These are phyloP conservation scores for Brenthis hecate DNA, from an alignment of 2,888 invertebrate species.

Conservation along the genomic window DNA sequence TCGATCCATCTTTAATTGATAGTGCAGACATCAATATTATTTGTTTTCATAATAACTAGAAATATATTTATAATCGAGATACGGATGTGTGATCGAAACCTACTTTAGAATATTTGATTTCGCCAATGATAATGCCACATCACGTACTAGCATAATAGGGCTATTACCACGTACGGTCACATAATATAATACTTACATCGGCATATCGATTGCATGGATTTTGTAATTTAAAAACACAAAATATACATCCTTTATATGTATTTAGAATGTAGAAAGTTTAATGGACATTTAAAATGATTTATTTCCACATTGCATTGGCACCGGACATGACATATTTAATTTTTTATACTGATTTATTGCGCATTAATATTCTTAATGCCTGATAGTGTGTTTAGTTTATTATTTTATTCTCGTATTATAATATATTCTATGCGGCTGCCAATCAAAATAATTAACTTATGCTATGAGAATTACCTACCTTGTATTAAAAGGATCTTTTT, in stretches of 20 bases:
- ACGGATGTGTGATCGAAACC: conserved; percentile 14
- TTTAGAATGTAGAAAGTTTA: neutral
- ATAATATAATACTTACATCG: neutral
- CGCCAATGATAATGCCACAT: conserved; percentile 54
- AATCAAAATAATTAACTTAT: neutral
- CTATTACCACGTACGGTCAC: conserved; percentile 43
- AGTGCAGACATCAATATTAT: no score
- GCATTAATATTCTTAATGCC: neutral
- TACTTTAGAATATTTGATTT: conserved; percentile 58
- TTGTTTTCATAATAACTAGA: neutral
- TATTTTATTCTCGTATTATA: neutral
- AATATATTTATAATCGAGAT: conserved; percentile 16
- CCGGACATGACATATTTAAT: neutral
- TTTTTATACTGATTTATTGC: conserved; percentile 5
- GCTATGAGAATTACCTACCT: neutral
- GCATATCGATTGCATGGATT: conserved; percentile 1
- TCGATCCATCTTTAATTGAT: no score
- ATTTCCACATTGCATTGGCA: neutral
- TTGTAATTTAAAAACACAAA: neutral
- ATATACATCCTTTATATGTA: neutral
- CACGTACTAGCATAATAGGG: conserved; percentile 65
- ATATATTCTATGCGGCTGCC: neutral
- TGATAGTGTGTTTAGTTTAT: neutral
- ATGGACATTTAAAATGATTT: conserved; percentile 4
- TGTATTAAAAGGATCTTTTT: neutral